A percentile compares a stretch with the other conserved stretches of the same genome.
Evolutionary conservation across 2,797 vertebrate genomes (phyloP).

Genomic region (Oreonectes daqikongensis): DNA sequence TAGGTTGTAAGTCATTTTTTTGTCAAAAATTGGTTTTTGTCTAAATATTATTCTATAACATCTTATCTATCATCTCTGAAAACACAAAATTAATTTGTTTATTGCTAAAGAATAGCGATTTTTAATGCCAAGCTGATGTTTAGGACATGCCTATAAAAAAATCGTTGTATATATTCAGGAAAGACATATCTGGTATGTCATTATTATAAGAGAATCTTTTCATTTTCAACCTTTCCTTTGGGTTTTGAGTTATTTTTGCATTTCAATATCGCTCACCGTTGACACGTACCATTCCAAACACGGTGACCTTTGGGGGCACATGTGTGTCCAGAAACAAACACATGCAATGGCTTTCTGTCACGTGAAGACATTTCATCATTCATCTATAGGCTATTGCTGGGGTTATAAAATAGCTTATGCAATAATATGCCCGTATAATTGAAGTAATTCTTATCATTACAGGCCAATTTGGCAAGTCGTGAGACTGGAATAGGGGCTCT

Average conservation of each 20-base stretch:
- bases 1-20: no score
- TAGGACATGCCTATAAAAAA: no score
- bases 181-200: no score
- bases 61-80: no score
- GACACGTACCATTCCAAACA: not conserved
- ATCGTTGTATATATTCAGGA: no score
- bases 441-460: constrained; percentile 43
- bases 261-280: constrained; percentile 32
- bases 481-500: constrained; percentile 19
- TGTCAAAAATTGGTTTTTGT: no score
- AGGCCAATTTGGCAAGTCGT: constrained; percentile 36
- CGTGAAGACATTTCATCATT: constrained; percentile 26
- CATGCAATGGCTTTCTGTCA: not conserved
- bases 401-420: constrained; percentile 49
- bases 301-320: not conserved
- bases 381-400: not conserved
- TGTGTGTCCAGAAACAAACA: not conserved
- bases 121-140: no score
- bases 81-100: no score
- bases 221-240: not conserved
- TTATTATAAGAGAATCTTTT: no score
- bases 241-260: constrained; percentile 15
- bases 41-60: no score
- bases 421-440: constrained; percentile 46
- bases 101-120: no score